Evolutionary conservation across 2,797 vertebrate species (phyloP), one percentile per base, ranked within the genome.

Genomic region (Lutjanus campechanus): DNA sequence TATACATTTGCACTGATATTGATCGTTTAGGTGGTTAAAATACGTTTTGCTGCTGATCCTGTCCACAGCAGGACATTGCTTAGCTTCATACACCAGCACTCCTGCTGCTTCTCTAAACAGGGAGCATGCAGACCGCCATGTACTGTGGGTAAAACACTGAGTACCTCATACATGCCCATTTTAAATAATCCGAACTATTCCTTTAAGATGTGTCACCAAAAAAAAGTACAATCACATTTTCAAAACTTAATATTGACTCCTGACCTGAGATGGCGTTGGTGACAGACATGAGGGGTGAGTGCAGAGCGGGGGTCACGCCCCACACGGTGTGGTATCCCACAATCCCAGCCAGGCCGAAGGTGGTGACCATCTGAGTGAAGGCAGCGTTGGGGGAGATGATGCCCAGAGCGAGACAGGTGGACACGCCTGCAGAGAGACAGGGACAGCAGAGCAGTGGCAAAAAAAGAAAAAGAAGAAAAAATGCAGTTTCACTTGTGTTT

Each of bases 251-350:
- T 53, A n/a, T 12, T 3, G 61, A 67, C 62, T 54, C 11, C 92
- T 85, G 77, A 97, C 96, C 96, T 83, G 96, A 97, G 88, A 97
- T 97, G 67, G 96, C 96, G 19, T 97, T 97, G 53, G 96, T 97
- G 69, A 95, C 88, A 4, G 92, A 93, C 90, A 95, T 95, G 40
- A 97, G 93, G 15, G 95, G 95, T 0, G 97, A 97, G 92, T 96
- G 95, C 63, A 97, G 94, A 29, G 96, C 95, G 9, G 96, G 93
- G 55, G 94, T 96, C 79, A 97, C 95, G 12, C 95, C 96, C 95
- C 95, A 96, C 69, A 95, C 95, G 0, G 94, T 95, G 81, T 94
- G 95, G 91, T 96, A 97, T 71, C 95, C 94, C 86, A 96, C 95
- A 0, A 94, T 95, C 69, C 95, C 96, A 20, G 96, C 92, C 86